phyloP scores from a whole-genome alignment of 2,113 vertebrate species.

The Clupea harengus region DNA sequence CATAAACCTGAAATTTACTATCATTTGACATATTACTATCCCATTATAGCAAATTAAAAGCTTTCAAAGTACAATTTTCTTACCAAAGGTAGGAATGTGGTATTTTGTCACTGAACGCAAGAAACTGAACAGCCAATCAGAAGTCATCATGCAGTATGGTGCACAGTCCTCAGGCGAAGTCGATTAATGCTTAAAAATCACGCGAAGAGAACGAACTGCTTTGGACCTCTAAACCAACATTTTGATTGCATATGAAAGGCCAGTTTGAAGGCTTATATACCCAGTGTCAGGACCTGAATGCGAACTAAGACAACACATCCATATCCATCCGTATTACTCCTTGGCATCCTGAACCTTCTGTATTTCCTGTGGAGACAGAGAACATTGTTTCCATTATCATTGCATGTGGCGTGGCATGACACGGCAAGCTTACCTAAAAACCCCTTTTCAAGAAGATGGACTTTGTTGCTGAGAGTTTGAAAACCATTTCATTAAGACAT shows the following conservation, averaged over 20 bases:
- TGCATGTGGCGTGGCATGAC: not conserved
- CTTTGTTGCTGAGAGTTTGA: not conserved
- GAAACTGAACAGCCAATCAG: not conserved
- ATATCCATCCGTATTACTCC: constrained; percentile 29
- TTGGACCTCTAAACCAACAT: constrained; percentile 17
- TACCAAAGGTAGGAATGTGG: not conserved
- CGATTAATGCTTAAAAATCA: not conserved
- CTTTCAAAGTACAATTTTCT: not conserved
- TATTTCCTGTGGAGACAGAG: constrained; percentile 64
- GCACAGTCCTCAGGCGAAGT: not conserved
- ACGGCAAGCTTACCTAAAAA: not conserved
- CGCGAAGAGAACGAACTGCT: not conserved
- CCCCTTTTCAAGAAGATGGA: not conserved
- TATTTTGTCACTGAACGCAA: not conserved
- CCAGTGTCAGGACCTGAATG: not conserved
- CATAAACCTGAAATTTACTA: no score
- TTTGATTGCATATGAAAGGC: constrained; percentile 21
- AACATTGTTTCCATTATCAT: not conserved
- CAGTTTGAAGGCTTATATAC: constrained; percentile 20
- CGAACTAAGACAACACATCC: not conserved
- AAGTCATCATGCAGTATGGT: not conserved
- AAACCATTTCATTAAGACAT: not conserved
- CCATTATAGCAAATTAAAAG: not conserved
- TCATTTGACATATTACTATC: no score
- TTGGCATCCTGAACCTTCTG: constrained; percentile 66